phyloP scores from a whole-genome alignment of 1,140 invertebrate species.

The Mya arenaria region DNA sequence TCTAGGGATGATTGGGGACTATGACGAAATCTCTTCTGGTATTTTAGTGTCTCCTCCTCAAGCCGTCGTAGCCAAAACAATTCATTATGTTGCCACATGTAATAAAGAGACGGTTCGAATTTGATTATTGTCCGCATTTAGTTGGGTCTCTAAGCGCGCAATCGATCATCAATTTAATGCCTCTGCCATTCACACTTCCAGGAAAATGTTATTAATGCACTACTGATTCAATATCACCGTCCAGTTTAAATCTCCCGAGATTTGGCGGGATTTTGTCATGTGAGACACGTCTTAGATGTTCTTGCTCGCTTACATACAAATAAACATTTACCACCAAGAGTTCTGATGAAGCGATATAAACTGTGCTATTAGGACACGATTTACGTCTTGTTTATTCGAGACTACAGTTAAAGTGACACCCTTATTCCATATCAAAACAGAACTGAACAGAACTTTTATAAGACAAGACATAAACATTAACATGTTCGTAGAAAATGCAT shows the following conservation, averaged over 20 bases:
- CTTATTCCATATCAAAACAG: too few relatives aligned
- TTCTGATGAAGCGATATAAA: constrained; percentile 37
- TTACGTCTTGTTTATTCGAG: too few relatives aligned
- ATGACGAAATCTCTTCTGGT: constrained; percentile 3
- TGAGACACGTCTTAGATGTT: constrained; percentile 22
- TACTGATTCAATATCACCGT: constrained; percentile 58
- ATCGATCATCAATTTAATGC: constrained; percentile 69
- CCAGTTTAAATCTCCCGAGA: constrained; percentile 54
- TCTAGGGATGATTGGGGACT: constrained; percentile 39
- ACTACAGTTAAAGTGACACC: too few relatives aligned
- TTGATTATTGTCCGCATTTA: constrained; percentile 69
- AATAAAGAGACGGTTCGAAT: constrained; percentile 65
- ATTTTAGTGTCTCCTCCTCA: constrained; percentile 7
- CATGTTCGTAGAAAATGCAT: too few relatives aligned
- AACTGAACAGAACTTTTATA: too few relatives aligned
- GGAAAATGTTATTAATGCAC: constrained; percentile 66
- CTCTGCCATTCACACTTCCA: constrained; percentile 61
- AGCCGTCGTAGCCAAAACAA: constrained; percentile 57
- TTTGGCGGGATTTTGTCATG: constrained; percentile 53
- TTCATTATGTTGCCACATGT: constrained; percentile 64
- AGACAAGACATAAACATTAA: too few relatives aligned
- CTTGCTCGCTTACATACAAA: constrained; percentile 55
- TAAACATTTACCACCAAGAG: constrained; percentile 46
- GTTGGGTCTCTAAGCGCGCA: constrained; percentile 63
- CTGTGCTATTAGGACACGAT: constrained; percentile 13